Evolutionary conservation across 2,888 invertebrate species (phyloP).

Genomic region (Sarcophaga caerulescens): DNA sequence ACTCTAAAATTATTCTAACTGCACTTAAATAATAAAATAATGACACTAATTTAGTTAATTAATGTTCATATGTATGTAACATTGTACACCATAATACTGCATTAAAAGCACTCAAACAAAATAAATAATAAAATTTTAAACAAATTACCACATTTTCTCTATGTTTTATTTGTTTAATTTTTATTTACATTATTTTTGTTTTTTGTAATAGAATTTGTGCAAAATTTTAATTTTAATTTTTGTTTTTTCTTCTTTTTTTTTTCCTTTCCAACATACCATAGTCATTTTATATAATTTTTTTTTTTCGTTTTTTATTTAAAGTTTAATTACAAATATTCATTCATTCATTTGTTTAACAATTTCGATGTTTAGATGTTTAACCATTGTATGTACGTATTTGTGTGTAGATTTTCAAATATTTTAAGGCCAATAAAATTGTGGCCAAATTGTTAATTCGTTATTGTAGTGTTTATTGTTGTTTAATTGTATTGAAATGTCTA

Average conservation of each 20-base stretch:
- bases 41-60: slow-evolving; percentile 53
- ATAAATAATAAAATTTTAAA: slow-evolving; percentile 1
- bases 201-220: background rate
- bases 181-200: background rate
- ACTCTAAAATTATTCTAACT: slow-evolving; percentile 1
- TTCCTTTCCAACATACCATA: background rate
- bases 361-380: too few species aligned
- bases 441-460: slow-evolving; percentile 48
- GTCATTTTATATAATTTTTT: too few species aligned
- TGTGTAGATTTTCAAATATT: background rate
- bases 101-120: background rate
- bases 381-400: background rate
- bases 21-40: slow-evolving; percentile 10
- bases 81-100: slow-evolving; percentile 12
- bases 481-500: background rate
- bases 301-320: background rate
- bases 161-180: slow-evolving; percentile 40
- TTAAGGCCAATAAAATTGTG: slow-evolving; percentile 13
- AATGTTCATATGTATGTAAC: background rate
- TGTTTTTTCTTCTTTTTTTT: background rate
- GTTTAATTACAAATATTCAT: background rate
- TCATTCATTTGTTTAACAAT: background rate
- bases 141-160: slow-evolving; percentile 46
- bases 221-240: background rate
- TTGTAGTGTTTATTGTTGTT: slow-evolving; percentile 8